A percentile compares a stretch with the other conserved stretches of the same genome.
phyloP scores from a whole-genome alignment of 2,113 vertebrate genomes.

The Sebastes schlegelii region DNA sequence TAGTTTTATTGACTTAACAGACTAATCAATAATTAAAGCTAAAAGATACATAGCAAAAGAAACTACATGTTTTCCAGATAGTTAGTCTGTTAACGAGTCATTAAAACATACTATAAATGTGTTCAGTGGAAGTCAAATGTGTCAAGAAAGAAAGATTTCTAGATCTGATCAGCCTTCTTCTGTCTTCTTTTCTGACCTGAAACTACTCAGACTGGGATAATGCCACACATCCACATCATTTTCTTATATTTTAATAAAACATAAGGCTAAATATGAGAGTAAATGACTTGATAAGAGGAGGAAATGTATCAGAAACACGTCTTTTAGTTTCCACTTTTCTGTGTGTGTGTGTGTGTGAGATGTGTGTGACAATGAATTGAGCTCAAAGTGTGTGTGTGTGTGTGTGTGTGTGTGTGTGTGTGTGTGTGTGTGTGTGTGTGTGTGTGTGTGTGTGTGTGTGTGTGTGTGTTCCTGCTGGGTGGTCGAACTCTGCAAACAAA shows the following conservation, averaged over 20 bases:
- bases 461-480: slow-evolving; percentile 56
- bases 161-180: not conserved
- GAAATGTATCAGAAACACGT: not conserved
- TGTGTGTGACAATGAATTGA: slow-evolving; percentile 3
- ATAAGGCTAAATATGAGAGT: not conserved
- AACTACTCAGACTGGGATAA: not conserved
- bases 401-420: slow-evolving; percentile 33
- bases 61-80: too few species aligned
- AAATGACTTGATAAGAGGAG: not conserved
- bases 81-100: not conserved
- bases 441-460: slow-evolving; percentile 33
- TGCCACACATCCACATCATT: too few species aligned
- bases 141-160: not conserved
- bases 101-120: not conserved
- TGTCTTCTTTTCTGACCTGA: not conserved
- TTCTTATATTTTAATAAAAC: not conserved
- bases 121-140: not conserved
- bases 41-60: not conserved
- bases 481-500: slow-evolving; percentile 68
- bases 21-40: not conserved
- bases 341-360: slow-evolving; percentile 10
- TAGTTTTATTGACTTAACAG: not conserved
- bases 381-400: slow-evolving; percentile 10
- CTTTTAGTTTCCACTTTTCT: not conserved
- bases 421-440: slow-evolving; percentile 18